Conservation (phyloP, 2,113 vertebrate species). For the Cyanoramphus novaezelandiae region DNA sequence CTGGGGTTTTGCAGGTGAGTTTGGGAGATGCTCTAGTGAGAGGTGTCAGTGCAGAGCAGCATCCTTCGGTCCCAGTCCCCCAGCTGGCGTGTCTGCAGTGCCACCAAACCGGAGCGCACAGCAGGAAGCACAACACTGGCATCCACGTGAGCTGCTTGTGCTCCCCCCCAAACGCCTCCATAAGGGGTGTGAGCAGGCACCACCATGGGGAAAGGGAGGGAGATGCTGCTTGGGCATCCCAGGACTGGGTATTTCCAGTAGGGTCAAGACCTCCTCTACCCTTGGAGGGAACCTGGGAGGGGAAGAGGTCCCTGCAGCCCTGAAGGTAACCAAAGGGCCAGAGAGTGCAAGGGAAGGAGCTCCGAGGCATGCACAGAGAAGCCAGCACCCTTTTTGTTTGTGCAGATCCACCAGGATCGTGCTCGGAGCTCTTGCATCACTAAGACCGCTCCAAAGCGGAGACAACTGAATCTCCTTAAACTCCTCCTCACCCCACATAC, state of each 20-base stretch:
- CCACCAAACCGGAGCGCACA: background rate
- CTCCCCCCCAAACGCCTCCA: background rate
- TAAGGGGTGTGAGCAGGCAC: background rate
- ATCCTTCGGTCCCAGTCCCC: rapidly evolving
- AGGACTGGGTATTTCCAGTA: background rate
- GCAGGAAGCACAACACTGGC: rapidly evolving
- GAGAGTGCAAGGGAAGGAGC: background rate
- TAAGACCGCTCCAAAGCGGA: rapidly evolving
- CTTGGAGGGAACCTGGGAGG: background rate
- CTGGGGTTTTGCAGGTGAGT: background rate
- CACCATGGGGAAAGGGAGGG: rapidly evolving
- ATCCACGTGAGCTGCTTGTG: background rate
- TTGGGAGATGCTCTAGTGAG: background rate
- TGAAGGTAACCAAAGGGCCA: background rate
- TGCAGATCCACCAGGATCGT: background rate
- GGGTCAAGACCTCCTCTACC: background rate
- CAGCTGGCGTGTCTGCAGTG: rapidly evolving
- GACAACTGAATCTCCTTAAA: background rate
- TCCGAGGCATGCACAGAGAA: rapidly evolving
- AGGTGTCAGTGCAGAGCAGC: background rate
- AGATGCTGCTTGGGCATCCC: rapidly evolving
- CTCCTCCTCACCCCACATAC: background rate
- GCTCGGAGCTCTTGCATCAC: background rate
- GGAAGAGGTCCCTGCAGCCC: background rate
- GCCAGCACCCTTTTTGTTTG: rapidly evolving